Base-by-base conservation (phyloP, 2,113 vertebrate species). In the Prochilodus magdalenae region DNA sequence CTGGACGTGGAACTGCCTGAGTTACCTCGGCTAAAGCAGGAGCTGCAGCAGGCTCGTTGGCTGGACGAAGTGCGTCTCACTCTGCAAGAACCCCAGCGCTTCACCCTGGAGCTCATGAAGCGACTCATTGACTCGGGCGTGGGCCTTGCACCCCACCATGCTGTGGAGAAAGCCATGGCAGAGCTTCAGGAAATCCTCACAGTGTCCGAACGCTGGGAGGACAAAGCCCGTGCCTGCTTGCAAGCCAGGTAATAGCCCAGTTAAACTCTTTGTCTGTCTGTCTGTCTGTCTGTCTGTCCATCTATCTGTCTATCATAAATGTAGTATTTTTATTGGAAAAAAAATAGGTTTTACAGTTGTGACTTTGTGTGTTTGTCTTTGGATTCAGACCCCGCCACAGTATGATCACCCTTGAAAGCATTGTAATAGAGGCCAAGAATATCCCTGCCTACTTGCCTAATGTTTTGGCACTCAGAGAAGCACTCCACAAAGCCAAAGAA, bases 91-190 rank as follows among this genome's bases (percentile, higher is more conserved):
- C 96, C 98, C 13, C 96, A 96, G 24, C 94, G 96, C 6, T 95
- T 99, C 90, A 99, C 97, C 30, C 89, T 99, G 86, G 98, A 99
- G 90, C 92, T 97, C 72, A 98, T 99, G 98, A 99, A 99, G 93
- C 95, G 96, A 80, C 91, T 99, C 70, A 99, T 99, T 47, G 98
- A 99, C 90, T 98, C 96, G 0, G 98, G 98, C 1, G 97, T 99
- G 76, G 98, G 97, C 8, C 92, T 99, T 88, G 97, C 98, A 15
- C 98, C 98, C 0, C 98, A 99, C 79, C 97, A 97, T 0, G 97
- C 98, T 1, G 97, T 99, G 75, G 98, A 99, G 91, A 99, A 99
- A 85, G 98, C 98, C 70, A 99, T 99, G 98, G 96, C 96, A 0
- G 97, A 99, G 81, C 93, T 99, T 30, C 98, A 99, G 85, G 98